phyloP scores from a whole-genome alignment of 2,797 vertebrate genomes.

The Pyrocephalus nanus region DNA sequence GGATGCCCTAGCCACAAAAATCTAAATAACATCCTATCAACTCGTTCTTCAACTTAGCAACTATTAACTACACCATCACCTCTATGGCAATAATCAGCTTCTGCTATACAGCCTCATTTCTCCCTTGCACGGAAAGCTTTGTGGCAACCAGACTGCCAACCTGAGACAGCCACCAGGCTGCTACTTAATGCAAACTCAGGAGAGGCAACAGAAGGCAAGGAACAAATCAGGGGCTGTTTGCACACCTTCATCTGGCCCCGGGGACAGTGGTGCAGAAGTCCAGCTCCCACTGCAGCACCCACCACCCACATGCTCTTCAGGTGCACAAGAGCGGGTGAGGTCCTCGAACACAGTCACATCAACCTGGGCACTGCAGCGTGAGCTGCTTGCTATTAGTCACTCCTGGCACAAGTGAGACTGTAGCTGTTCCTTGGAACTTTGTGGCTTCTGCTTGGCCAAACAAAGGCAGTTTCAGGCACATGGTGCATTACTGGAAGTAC shows the following conservation, averaged over 20 bases:
- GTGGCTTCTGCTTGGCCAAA: background rate
- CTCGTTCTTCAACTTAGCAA: background rate
- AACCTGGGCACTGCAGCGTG: accelerated
- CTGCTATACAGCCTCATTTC: background rate
- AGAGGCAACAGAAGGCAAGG: background rate
- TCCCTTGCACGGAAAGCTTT: background rate
- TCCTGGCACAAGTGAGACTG: background rate
- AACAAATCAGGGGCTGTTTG: background rate
- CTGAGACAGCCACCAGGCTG: accelerated
- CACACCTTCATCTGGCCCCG: background rate
- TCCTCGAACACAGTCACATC: accelerated
- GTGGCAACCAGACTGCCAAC: background rate
- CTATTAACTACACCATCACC: background rate
- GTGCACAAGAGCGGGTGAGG: background rate
- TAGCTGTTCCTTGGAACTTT: background rate
- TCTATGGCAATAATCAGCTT: background rate
- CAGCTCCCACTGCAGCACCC: background rate
- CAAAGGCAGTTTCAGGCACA: background rate
- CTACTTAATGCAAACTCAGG: background rate
- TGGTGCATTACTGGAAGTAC: background rate
- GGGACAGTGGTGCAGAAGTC: background rate
- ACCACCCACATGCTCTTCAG: accelerated
- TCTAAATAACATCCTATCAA: background rate
- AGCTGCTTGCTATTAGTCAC: background rate
- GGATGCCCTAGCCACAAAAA: background rate